phyloP scores from a whole-genome alignment of 2,888 invertebrate species.

The Tortrix viridana region DNA sequence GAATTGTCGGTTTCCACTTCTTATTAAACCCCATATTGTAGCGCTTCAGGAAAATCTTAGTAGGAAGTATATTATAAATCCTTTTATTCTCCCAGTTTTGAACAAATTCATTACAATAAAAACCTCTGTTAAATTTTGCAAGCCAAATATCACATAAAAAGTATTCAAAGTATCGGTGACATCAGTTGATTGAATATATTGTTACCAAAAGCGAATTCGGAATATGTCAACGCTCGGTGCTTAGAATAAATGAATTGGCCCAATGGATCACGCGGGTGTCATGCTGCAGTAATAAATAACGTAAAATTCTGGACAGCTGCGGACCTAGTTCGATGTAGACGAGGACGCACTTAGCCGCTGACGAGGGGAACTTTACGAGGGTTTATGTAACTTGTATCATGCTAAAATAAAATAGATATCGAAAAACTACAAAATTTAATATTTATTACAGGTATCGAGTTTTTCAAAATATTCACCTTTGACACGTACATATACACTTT shows the following conservation, averaged over 20 bases:
- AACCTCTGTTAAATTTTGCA: conserved; percentile 25
- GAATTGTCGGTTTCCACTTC: no score
- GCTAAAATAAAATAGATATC: no score
- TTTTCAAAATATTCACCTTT: no score
- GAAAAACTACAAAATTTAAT: no score
- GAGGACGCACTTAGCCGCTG: conserved; percentile 1
- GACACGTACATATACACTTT: no score
- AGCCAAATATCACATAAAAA: conserved; percentile 30
- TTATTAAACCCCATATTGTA: no score
- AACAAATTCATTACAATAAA: conserved; percentile 11
- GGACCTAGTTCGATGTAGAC: conserved; percentile 23
- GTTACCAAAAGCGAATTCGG: conserved; percentile 45
- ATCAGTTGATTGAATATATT: conserved; percentile 44
- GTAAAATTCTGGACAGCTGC: conserved; percentile 44
- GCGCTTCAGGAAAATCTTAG: no score
- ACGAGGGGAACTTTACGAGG: no score
- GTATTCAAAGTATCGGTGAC: conserved; percentile 36
- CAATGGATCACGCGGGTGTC: conserved; percentile 60
- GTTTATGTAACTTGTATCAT: no score
- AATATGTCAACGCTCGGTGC: conserved; percentile 54
- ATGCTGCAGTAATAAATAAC: conserved; percentile 56
- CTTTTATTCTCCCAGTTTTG: no score
- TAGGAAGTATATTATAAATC: background rate
- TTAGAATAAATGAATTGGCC: conserved; percentile 57
- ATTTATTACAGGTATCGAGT: no score